These are phyloP conservation scores for Drosophila kikkawai DNA, from an alignment of 1,140 invertebrate species.

Conservation along the genomic window DNA sequence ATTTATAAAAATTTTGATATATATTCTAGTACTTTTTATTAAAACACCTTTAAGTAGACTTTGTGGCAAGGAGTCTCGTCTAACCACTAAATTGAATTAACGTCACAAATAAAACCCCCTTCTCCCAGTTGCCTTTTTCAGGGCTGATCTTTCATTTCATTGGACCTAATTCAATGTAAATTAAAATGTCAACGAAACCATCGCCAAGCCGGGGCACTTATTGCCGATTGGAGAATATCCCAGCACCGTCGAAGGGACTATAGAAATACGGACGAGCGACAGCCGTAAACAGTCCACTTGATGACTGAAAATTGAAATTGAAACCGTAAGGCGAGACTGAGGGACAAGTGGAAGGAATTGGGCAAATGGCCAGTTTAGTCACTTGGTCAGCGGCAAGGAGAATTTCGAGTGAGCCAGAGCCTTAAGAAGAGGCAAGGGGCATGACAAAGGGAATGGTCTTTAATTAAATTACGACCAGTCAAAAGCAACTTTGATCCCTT, in stretches of 20 bases:
- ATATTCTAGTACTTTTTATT: background rate
- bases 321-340: constrained; percentile 46
- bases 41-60: background rate
- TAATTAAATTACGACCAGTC: constrained; percentile 78
- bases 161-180: constrained; percentile 66
- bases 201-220: constrained; percentile 26
- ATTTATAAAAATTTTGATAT: background rate
- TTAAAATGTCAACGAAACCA: constrained; percentile 74
- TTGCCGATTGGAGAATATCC: constrained; percentile 30
- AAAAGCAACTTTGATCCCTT: constrained; percentile 82
- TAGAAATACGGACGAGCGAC: constrained; percentile 19
- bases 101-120: background rate
- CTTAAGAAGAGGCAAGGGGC: constrained; percentile 12
- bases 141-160: constrained; percentile 23
- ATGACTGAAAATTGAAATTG: constrained; percentile 77
- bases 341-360: constrained; percentile 45
- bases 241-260: constrained; percentile 1
- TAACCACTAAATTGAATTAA: background rate
- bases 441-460: constrained; percentile 70
- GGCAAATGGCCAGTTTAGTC: constrained; percentile 51
- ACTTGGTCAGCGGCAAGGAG: constrained; percentile 44
- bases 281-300: constrained; percentile 67
- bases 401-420: constrained; percentile 1
- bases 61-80: background rate
- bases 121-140: background rate